These are phyloP conservation scores for Martes martes DNA, from an alignment of 2,113 vertebrate species.

Conservation along the genomic window DNA sequence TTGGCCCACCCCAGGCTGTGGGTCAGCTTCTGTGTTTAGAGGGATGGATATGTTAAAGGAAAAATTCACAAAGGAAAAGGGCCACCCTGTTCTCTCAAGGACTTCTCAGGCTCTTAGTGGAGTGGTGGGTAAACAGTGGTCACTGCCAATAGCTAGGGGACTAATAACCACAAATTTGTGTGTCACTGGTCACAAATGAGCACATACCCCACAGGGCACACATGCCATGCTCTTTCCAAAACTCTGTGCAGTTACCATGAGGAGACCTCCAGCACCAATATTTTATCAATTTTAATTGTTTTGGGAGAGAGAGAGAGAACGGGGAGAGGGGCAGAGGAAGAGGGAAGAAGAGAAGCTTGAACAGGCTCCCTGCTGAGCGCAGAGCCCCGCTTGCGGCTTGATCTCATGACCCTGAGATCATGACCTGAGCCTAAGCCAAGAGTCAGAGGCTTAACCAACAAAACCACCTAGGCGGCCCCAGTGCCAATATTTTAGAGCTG, in stretches of 20 bases:
- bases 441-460: neutral
- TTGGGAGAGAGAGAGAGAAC: neutral
- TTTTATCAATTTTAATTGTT: neutral
- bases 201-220: neutral
- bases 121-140: neutral
- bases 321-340: neutral
- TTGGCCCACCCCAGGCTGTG: neutral
- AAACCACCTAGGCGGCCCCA: neutral
- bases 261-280: neutral
- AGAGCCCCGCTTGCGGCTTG: accelerated
- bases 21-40: neutral
- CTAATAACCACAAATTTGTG: neutral
- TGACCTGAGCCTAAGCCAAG: neutral
- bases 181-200: neutral
- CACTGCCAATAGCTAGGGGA: neutral
- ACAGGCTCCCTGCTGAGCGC: neutral
- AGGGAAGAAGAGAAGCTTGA: neutral
- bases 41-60: neutral
- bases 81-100: neutral
- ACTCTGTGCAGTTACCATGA: neutral
- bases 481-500: neutral
- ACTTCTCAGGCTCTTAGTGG: neutral
- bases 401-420: neutral
- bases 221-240: neutral
- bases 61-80: neutral